Evolutionary conservation across 2,888 invertebrate genomes (phyloP).

Genomic region (Chymomyza amoena): DNA sequence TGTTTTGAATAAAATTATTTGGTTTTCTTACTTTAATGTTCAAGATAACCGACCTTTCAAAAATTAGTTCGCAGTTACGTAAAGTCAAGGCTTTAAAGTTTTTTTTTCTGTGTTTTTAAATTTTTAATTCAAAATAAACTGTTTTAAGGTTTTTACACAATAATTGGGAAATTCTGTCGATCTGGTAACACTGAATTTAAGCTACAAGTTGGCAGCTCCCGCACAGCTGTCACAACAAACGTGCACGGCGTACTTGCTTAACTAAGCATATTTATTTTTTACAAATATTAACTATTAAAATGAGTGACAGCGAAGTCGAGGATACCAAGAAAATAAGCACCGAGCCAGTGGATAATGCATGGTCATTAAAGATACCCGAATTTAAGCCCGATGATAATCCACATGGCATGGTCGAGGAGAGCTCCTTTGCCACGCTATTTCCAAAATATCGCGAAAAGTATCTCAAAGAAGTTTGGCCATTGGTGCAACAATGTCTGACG

Average conservation of each 20-base stretch:
- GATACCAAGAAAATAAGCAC: constrained; percentile 60
- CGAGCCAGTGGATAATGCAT: constrained; percentile 89
- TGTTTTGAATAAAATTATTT: too few species aligned
- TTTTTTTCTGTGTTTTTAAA: too few species aligned
- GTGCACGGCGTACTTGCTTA: background rate
- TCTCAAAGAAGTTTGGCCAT: constrained; percentile 95
- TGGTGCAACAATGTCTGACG: constrained; percentile 91
- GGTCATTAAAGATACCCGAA: constrained; percentile 90
- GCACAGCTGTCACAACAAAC: background rate
- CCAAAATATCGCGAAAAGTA: constrained; percentile 99
- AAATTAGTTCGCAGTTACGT: too few species aligned
- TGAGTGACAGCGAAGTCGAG: constrained; percentile 72
- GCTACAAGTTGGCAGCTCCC: background rate
- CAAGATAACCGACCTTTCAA: too few species aligned
- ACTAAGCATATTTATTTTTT: too few species aligned
- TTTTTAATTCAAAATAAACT: background rate
- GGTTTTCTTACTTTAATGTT: too few species aligned
- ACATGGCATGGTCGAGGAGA: constrained; percentile 90
- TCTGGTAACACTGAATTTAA: background rate
- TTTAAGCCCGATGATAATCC: constrained; percentile 95
- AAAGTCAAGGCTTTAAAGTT: too few species aligned
- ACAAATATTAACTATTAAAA: constrained; percentile 22
- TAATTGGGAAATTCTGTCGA: background rate
- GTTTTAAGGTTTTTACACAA: background rate
- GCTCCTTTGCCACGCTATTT: constrained; percentile 97